Conservation (phyloP, 2,797 vertebrate species). For the Cuculus canorus region DNA sequence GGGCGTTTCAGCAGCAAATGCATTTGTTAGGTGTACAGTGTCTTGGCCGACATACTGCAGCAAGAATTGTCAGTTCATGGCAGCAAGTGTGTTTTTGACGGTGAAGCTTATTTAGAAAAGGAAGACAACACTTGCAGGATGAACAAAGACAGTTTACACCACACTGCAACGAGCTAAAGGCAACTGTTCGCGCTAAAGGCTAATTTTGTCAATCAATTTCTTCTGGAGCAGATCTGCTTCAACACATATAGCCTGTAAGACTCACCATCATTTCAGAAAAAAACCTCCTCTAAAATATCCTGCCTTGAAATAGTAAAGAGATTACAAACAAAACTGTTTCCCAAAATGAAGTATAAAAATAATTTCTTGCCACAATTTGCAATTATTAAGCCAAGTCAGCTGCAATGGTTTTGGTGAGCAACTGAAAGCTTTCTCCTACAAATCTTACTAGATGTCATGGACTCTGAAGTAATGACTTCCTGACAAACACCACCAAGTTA, state of each 20-base stretch:
- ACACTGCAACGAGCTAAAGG: background rate
- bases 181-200: fast-evolving
- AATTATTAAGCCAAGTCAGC: background rate
- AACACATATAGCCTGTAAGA: background rate
- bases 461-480: background rate
- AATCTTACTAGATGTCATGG: background rate
- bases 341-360: background rate
- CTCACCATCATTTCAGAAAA: background rate
- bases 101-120: background rate
- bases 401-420: background rate
- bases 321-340: background rate
- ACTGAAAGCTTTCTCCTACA: background rate
- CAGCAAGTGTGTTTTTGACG: background rate
- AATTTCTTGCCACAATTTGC: background rate
- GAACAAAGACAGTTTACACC: background rate
- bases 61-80: fast-evolving
- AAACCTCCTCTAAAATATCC: background rate
- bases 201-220: background rate
- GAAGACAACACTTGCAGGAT: background rate
- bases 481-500: background rate
- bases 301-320: background rate
- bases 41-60: fast-evolving
- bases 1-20: background rate
- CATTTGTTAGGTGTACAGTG: too few relatives aligned
- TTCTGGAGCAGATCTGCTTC: background rate